Evolutionary conservation across 2,113 vertebrate genomes (phyloP), one percentile per base, ranked within the genome.

Genomic region (Ahaetulla prasina): DNA sequence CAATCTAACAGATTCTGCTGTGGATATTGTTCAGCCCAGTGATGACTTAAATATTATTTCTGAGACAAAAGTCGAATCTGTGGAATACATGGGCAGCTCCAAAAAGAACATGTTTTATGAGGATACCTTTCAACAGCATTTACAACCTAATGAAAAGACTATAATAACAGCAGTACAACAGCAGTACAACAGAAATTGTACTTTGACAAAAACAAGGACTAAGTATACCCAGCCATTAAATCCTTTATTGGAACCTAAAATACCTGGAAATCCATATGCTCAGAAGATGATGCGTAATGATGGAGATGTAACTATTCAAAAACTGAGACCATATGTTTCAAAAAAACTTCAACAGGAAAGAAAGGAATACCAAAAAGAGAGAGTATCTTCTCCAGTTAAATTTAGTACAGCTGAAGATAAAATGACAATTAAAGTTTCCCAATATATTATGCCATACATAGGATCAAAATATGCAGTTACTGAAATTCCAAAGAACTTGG

Each of bases 241-340:
- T 30, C 95, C 91, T 93, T 92, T 95, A 88, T 18, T 54, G 52
- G 90, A 43, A 90, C 91, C 87, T 63, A 39, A 90, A 57, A 49
- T 23, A 5, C 27, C 39, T 92, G 93, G 90, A 93, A 92, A 43
- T 0, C n/a, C 55, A 0, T 0, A 91, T 95, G 74, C 39, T 91
- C 60, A 95, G 93, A 98, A 97, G 91, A 97, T 96, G 52, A 27
- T 92, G 14, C 1, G 52, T 60, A 93, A 92, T 91, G 96, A 96
- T 45, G 89, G 8, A 54, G 1, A 63, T 68, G 1, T 93, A 55
- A 9, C 93, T 60, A 39, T 94, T 0, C 55, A 94, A 91, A 96
- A 96, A 50, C 95, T 99, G 27, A 97, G 97, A 68, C 99, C 99
- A 0, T 99, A 99, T 43, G 96, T 98, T 90, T 98, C 99, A 0